Conservation (phyloP, 2,888 invertebrate species). For the Esperia sulphurella region DNA sequence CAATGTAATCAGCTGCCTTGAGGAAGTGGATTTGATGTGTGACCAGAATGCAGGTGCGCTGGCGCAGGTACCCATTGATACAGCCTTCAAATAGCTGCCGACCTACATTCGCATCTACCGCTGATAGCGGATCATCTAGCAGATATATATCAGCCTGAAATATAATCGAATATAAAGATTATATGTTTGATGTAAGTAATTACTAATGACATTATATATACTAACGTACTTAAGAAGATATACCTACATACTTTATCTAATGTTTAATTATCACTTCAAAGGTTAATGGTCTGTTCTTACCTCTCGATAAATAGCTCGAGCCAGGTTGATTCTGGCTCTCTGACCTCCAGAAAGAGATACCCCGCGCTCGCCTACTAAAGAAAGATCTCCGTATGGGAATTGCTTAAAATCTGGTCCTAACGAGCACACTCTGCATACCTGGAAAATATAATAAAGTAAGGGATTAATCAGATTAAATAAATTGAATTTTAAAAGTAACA, state of each 20-base stretch:
- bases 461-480: no score
- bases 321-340: conserved; percentile 84
- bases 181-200: no score
- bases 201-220: no score
- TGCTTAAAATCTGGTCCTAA: conserved; percentile 76
- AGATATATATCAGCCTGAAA: conserved; percentile 87
- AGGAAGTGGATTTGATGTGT: conserved; percentile 93
- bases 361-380: conserved; percentile 85
- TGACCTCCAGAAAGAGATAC: conserved; percentile 86
- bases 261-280: background rate
- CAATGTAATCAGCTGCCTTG: conserved; percentile 82
- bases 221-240: no score
- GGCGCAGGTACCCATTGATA: conserved; percentile 82
- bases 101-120: conserved; percentile 90
- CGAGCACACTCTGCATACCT: conserved; percentile 74
- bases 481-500: background rate
- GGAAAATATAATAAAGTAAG: conserved; percentile 9
- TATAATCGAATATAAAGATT: no score
- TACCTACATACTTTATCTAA: no score
- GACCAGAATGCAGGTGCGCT: conserved; percentile 86
- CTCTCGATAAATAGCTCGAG: conserved; percentile 72
- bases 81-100: conserved; percentile 89
- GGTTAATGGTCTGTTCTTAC: conserved; percentile 31
- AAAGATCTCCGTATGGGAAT: conserved; percentile 83
- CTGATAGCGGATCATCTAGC: conserved; percentile 91